Conservation (phyloP, 2,888 invertebrate genomes). For the Mantis religiosa region DNA sequence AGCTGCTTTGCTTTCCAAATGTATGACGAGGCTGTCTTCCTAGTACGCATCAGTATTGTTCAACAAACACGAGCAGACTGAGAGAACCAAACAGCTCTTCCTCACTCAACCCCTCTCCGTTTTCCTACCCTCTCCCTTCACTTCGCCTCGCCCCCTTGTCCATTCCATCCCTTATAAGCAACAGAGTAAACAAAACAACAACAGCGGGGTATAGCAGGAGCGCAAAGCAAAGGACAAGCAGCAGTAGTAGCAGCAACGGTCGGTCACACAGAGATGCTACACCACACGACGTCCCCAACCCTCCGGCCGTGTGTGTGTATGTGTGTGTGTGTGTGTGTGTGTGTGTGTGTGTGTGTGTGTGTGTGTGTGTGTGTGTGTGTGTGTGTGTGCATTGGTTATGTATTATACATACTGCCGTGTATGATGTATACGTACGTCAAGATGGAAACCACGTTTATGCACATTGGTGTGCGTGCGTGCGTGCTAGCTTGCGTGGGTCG, state of each 20-base stretch:
- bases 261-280: not conserved
- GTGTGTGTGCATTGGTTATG: not conserved
- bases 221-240: not conserved
- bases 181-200: conserved; percentile 12
- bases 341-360: no score
- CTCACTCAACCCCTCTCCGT: not conserved
- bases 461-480: not conserved
- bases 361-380: no score
- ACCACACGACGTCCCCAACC: not conserved
- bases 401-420: not conserved
- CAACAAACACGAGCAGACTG: conserved; percentile 12
- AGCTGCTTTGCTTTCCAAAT: not conserved
- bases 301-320: not conserved
- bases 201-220: conserved; percentile 1
- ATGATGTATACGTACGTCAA: not conserved
- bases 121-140: not conserved
- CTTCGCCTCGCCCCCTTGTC: not conserved
- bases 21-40: not conserved
- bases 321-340: no score
- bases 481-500: no score
- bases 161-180: conserved; percentile 19
- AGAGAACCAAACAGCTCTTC: conserved; percentile 5
- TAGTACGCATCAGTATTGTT: not conserved
- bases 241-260: not conserved
- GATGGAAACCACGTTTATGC: not conserved